Evolutionary conservation across 2,888 invertebrate species (phyloP), one percentile per base, ranked within the genome.

Genomic region (Pharmacophagus antenor): DNA sequence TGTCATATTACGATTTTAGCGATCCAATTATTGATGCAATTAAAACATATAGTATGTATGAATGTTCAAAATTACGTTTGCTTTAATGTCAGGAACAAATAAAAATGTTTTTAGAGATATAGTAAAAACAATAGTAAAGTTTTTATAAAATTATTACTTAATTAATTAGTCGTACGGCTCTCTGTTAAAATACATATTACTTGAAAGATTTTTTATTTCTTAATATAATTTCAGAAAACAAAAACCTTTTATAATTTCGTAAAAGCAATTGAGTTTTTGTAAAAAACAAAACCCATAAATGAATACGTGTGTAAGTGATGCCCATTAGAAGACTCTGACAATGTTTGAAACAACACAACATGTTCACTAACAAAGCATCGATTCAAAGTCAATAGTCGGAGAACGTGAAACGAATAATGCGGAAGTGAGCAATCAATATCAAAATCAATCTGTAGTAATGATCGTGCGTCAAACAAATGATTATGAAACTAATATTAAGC

Each of bases 391-490:
- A 67, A 70, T 69, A 65, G 54, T 65, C 64, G 66, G 69, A 67
- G 63, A 68, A 66, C 72, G 70, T 72, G 71, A 75, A 78, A 71
- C 67, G 66, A 69, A 70, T 73, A 75, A 85, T 79, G 82, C 85
- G 88, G 88, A 88, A 87, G 83, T 80, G 74, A 82, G 77, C 82
- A 83, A 81, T 87, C 85, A 85, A 83, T 84, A 86, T 85, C 79
- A 70, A 81, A 85, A 83, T 82, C 82, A 76, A 84, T 85, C 73
- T 68, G 70, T 73, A 63, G 69, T 84, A 85, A 83, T 82, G 82
- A 84, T 82, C 80, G 76, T 77, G 76, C 70, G 72, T 80, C 73
- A 76, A 81, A 82, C 80, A 83, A 79, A 85, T 79, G 77, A 78
- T 84, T 85, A 78, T 84, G 85, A 86, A 87, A 84, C 79, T 76